Percentiles rank a stretch among this genome's conserved stretches.
Conservation (phyloP, 2,113 vertebrate species). For the Clarias magur region DNA sequence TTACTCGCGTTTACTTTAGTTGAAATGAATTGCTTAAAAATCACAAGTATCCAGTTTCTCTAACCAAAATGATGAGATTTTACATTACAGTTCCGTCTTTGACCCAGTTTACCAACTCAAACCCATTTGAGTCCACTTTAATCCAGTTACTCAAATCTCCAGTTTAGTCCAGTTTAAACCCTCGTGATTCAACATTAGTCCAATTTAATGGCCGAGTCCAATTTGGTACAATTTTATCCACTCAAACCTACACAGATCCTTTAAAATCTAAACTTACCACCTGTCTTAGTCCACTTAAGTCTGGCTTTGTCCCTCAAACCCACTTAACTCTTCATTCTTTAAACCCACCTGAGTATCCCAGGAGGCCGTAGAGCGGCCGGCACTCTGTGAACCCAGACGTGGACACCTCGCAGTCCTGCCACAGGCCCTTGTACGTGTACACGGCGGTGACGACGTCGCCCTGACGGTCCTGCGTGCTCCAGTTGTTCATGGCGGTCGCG, state of each 20-base stretch:
- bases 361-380: constrained; percentile 84
- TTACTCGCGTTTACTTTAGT: background rate
- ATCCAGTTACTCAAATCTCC: background rate
- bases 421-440: constrained; percentile 87
- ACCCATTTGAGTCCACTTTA: background rate
- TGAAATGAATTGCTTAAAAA: background rate
- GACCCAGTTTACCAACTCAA: background rate
- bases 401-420: constrained; percentile 85
- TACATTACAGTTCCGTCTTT: background rate
- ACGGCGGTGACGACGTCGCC: constrained; percentile 80
- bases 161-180: background rate
- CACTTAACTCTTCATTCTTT: background rate
- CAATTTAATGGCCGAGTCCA: background rate
- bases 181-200: background rate
- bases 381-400: constrained; percentile 86
- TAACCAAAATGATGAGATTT: background rate
- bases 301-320: background rate
- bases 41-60: background rate
- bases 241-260: background rate
- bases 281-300: background rate
- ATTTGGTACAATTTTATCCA: background rate
- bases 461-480: constrained; percentile 85
- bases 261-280: too few species aligned
- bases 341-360: constrained; percentile 85
- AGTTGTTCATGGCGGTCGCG: constrained; percentile 82